Evolutionary conservation across 2,797 vertebrate species (phyloP).

Genomic region (Echiichthys vipera): DNA sequence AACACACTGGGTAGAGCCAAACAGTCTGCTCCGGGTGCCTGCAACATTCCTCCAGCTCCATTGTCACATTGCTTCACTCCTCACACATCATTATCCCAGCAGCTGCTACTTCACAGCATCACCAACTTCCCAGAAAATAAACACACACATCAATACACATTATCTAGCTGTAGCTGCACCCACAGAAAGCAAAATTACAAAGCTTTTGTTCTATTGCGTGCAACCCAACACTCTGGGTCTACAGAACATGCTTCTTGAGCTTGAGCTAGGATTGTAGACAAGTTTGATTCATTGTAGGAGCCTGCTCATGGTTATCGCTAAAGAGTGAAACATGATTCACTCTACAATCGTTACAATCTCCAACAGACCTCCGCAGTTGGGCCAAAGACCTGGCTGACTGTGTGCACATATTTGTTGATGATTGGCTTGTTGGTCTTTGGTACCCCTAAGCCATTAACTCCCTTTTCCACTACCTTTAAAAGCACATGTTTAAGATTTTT

Average conservation of each 20-base stretch:
- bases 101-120: slow-evolving; percentile 66
- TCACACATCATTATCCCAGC: slow-evolving; percentile 71
- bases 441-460: too few species aligned
- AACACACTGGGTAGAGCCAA: slow-evolving; percentile 43
- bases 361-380: not conserved
- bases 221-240: not conserved
- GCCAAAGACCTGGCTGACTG: too few species aligned
- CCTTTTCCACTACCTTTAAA: too few species aligned
- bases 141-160: slow-evolving; percentile 40
- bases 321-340: not conserved
- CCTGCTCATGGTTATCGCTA: not conserved
- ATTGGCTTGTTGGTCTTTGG: too few species aligned
- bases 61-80: slow-evolving; percentile 69
- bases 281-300: not conserved
- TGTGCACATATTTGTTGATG: too few species aligned
- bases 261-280: not conserved
- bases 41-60: slow-evolving; percentile 67
- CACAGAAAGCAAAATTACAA: not conserved
- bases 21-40: slow-evolving; percentile 50
- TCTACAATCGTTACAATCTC: not conserved
- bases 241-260: not conserved
- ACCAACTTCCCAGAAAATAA: slow-evolving; percentile 33
- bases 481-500: too few species aligned
- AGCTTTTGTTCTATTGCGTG: slow-evolving; percentile 1
- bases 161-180: slow-evolving; percentile 7